phyloP scores from a whole-genome alignment of 2,113 vertebrate genomes.

The Dicaeum eximium region DNA sequence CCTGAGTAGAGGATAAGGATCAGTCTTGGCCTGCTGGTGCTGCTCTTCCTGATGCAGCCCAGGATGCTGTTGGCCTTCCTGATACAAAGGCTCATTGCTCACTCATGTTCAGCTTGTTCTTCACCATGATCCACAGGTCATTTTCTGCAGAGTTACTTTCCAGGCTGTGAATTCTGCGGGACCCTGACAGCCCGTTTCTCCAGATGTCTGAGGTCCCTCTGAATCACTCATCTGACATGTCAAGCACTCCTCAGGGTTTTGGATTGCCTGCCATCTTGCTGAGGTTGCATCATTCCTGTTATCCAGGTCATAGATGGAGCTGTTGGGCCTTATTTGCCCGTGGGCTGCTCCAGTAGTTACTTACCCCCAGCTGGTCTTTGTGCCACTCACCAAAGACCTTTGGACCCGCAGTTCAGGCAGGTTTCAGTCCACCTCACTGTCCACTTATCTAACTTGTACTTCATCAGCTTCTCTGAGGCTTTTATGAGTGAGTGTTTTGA shows the following conservation, averaged over 20 bases:
- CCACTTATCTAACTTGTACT: background rate
- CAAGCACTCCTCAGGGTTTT: background rate
- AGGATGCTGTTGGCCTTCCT: background rate
- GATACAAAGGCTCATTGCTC: background rate
- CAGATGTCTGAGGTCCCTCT: background rate
- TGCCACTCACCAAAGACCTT: background rate
- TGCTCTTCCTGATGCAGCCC: background rate
- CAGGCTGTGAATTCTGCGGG: background rate
- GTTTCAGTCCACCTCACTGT: background rate
- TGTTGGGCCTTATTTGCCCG: background rate
- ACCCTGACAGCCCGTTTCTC: background rate
- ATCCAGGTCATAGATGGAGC: background rate
- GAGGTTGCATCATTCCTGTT: background rate
- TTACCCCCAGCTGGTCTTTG: background rate
- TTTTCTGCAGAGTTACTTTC: background rate
- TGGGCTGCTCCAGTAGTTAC: rapidly evolving
- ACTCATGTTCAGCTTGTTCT: background rate
- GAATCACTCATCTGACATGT: background rate
- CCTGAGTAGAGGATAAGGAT: background rate
- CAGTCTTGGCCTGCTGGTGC: background rate
- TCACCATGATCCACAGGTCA: rapidly evolving
- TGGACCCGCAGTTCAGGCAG: background rate
- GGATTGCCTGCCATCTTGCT: background rate
- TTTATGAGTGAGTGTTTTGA: conserved; percentile 4
- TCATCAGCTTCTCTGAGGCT: conserved; percentile 2